Evolutionary conservation across 2,113 vertebrate genomes (phyloP).

Genomic region (Dermatemys mawii): DNA sequence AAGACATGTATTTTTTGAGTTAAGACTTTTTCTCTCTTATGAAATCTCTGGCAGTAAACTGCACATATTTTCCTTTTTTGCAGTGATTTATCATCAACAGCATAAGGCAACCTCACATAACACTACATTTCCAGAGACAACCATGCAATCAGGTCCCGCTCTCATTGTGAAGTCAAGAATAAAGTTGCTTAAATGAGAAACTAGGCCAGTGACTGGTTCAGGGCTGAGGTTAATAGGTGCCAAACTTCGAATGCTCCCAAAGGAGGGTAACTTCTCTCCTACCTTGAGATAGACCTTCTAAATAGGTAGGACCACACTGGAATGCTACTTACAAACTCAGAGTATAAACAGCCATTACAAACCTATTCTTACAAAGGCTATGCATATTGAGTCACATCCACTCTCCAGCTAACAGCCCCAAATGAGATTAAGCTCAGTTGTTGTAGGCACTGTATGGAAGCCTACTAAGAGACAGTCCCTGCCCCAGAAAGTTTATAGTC

Average conservation of each 20-base stretch:
- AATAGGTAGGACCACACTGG: conserved; percentile 43
- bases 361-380: not conserved
- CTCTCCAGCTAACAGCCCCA: not conserved
- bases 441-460: not conserved
- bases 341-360: conserved; percentile 15
- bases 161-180: not conserved
- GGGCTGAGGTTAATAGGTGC: not conserved
- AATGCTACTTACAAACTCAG: conserved; percentile 34
- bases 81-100: not conserved
- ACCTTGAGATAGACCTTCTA: conserved; percentile 12
- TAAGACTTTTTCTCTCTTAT: too few relatives aligned
- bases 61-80: conserved; percentile 2
- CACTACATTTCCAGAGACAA: not conserved
- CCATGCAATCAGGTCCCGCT: conserved; percentile 18
- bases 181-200: conserved; percentile 27
- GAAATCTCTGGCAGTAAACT: not conserved
- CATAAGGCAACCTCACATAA: not conserved
- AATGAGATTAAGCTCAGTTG: not conserved
- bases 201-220: not conserved
- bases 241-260: conserved; percentile 29
- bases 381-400: not conserved
- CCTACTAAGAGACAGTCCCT: not conserved
- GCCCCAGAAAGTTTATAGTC: not conserved
- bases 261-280: not conserved
- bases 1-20: too few relatives aligned